phyloP scores from a whole-genome alignment of 1,140 invertebrate species.

The Penaeus chinensis region DNA sequence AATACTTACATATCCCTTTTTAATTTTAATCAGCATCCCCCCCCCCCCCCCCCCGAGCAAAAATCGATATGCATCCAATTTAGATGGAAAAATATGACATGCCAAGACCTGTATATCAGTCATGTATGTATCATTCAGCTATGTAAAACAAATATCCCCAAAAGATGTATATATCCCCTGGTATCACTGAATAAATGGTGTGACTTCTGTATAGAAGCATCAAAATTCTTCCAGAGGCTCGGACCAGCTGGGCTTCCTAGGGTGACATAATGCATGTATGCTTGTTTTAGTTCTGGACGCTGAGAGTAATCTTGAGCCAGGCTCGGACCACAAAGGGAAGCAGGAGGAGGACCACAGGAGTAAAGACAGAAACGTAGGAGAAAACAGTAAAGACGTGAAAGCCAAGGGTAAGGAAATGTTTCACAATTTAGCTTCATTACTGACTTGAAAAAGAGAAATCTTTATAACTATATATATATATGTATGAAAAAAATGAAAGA shows the following conservation, averaged over 20 bases:
- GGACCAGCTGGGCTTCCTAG: conserved; percentile 32
- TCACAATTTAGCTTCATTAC: conserved; percentile 16
- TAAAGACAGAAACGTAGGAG: conserved; percentile 42
- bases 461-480: background rate
- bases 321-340: conserved; percentile 49
- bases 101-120: no score
- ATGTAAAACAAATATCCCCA: no score
- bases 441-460: background rate
- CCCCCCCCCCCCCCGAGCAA: no score
- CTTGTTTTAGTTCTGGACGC: conserved; percentile 59
- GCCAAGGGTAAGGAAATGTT: conserved; percentile 44
- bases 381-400: conserved; percentile 42
- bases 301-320: conserved; percentile 57
- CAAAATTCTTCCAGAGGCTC: conserved; percentile 26
- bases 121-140: no score
- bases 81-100: no score
- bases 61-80: no score
- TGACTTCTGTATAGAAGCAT: no score
- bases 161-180: no score
- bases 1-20: no score
- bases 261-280: conserved; percentile 58
- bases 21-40: no score
- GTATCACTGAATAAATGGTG: no score
- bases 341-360: conserved; percentile 48
- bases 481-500: no score